Base-by-base conservation (phyloP, 2,797 vertebrate genomes). In the Pogoniulus pusillus region DNA sequence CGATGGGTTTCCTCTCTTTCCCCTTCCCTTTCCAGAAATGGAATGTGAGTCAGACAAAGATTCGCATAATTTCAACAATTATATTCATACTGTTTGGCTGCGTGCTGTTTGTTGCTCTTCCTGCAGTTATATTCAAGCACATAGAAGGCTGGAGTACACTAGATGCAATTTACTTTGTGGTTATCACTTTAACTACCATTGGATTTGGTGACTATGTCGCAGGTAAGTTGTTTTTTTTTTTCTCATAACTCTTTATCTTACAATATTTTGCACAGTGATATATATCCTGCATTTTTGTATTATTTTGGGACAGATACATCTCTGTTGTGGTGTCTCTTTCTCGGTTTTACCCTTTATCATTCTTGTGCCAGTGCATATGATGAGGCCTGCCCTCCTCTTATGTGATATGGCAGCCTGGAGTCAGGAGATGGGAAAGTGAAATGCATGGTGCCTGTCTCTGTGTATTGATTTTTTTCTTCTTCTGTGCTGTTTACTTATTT, bases 11-110 rank as follows among this genome's bases (percentile, higher is more conserved):
- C 51, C 53, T 90, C 78, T 94, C 45, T 70, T 55, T 86, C 51
- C 69, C 47, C 30, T 82, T 75, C 76, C 68, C 35, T 94, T 91
- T 97, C 60, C 95, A 99, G 99, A 99, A 99, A 92, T 99, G 99
- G 99, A 98, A 99, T 72, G 99, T 99, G 85, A 99, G 99, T 97
- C 99, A 99, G 96, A 99, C 98, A 54, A 99, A 99, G 98, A 99
- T 99, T 87, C 98, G 99, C 6, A 98, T 99, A 93, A 98, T 99
- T 97, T 99, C 99, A 83, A 99, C 99, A 18, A 98, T 99, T 96
- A 98, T 99, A 97, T 99, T 99, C 97, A 99, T 99, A 94, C 97
- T 99, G 12, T 99, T 99, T 19, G 99, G 99, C 71, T 99, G 99
- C 59, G 98, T 99, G 80, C 98, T 99, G 91, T 99, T 99, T n/a